Base-by-base conservation (phyloP, 2,797 vertebrate genomes). In the Fistularia commersonii region DNA sequence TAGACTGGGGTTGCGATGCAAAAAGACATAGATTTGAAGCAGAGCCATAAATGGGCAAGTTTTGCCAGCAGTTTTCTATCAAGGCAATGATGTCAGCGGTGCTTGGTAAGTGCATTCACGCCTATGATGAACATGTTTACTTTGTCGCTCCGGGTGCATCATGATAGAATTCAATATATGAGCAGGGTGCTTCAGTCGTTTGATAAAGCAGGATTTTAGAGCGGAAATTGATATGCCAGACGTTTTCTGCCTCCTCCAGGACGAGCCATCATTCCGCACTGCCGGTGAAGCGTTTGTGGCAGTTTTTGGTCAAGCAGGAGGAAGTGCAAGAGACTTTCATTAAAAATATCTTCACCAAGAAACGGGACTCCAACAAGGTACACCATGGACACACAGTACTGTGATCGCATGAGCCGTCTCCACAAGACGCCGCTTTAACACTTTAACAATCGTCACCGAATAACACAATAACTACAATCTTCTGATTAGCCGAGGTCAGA, bases 241-340 rank as follows among this genome's bases (percentile, higher is more conserved):
- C 41, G 8, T 38, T 23, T 42, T 66, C 6, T 60, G 1, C 50
- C 58, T 3, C 51, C 66, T 81, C 15, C 81, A 99, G 97, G 80
- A 95, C 93, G 1, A 91, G 60, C 54, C 92, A 92, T 69, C 87
- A 89, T 43, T 84, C 92, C 14, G 92, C 93, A 0, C 87, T 95
- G 5, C 93, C 97, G 32, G 93, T 95, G 67, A 97, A 93, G 76
- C 93, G 97, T 47, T 92, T 99, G 60, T 99, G 97, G 97, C 95
- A 95, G 57, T 98, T 93, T 68, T 86, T 99, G 67, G 93, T 99
- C 45, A 98, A 98, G 76, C 96, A 96, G 83, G 97, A 98, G 32
- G 90, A 92, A 72, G 85, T 98, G 61, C 96, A 98, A 76, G 97
- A 99, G 79, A 99, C 95, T 1, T 99, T 99, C 76, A 99, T 99